These are phyloP conservation scores for Geotria australis DNA, from an alignment of 2,797 vertebrate species.

Conservation along the genomic window DNA sequence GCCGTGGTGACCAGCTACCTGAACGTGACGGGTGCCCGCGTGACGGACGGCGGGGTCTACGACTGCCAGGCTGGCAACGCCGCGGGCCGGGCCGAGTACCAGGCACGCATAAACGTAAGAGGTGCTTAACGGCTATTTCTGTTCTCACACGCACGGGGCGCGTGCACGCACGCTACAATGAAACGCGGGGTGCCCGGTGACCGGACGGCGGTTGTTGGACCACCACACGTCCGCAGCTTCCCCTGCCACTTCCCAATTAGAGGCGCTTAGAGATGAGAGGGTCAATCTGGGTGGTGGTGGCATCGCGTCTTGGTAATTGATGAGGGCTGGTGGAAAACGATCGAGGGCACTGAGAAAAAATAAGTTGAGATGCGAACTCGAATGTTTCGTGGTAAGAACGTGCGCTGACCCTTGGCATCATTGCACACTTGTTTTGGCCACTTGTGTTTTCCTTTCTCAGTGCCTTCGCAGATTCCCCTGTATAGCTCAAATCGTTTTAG, in stretches of 20 bases:
- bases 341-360: too few relatives aligned
- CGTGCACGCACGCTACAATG: slow-evolving; percentile 48
- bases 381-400: too few relatives aligned
- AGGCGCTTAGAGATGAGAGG: neutral
- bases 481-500: too few relatives aligned
- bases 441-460: too few relatives aligned
- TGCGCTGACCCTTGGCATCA: too few relatives aligned
- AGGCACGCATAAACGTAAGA: slow-evolving; percentile 99
- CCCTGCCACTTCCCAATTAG: neutral
- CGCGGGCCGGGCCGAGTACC: slow-evolving; percentile 86
- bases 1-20: slow-evolving; percentile 53
- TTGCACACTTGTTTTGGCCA: too few relatives aligned
- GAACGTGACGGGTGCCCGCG: slow-evolving; percentile 76
- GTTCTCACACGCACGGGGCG: slow-evolving; percentile 50
- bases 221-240: neutral
- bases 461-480: too few relatives aligned
- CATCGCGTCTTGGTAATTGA: too few relatives aligned
- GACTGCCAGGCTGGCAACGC: slow-evolving; percentile 96
- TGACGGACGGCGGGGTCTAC: slow-evolving; percentile 82
- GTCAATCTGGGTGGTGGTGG: too few relatives aligned
- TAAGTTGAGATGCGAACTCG: too few relatives aligned
- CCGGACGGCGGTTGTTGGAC: slow-evolving; percentile 4
- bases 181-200: slow-evolving; percentile 96
- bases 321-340: too few relatives aligned
- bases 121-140: slow-evolving; percentile 98